Percentiles rank a stretch among this genome's conserved stretches.
Conservation (phyloP, 2,113 vertebrate genomes). For the Pionites leucogaster region DNA sequence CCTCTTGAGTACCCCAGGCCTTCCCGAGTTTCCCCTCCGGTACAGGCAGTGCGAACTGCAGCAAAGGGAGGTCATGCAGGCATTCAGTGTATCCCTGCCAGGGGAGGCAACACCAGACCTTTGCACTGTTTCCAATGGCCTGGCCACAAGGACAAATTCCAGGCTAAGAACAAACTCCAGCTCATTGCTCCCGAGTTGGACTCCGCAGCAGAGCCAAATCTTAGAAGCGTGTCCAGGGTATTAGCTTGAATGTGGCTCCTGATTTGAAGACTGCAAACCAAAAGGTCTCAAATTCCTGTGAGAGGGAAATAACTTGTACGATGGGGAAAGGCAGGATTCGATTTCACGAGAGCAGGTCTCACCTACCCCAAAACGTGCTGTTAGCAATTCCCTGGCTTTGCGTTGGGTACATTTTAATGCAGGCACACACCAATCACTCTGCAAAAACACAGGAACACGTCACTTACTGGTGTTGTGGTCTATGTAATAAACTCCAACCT, state of each 20-base stretch:
- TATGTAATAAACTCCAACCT: constrained; percentile 94
- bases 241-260: neutral
- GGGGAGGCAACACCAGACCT: constrained; percentile 4
- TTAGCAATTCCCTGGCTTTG: neutral
- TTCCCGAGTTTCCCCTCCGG: neutral
- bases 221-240: neutral
- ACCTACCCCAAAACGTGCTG: neutral
- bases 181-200: neutral
- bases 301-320: neutral
- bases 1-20: neutral
- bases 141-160: constrained; percentile 43
- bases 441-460: neutral
- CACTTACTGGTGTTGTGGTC: constrained; percentile 98
- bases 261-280: neutral
- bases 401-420: neutral
- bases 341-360: neutral
- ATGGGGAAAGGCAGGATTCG: neutral
- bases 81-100: neutral
- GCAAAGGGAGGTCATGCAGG: neutral
- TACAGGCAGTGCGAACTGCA: neutral
- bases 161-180: constrained; percentile 40
- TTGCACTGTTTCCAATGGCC: constrained; percentile 5
- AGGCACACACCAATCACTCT: neutral
- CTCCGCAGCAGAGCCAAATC: neutral
- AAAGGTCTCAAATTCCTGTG: neutral